These are phyloP conservation scores for Balaenoptera acutorostrata DNA, from an alignment of 2,113 vertebrate species.

Conservation along the genomic window DNA sequence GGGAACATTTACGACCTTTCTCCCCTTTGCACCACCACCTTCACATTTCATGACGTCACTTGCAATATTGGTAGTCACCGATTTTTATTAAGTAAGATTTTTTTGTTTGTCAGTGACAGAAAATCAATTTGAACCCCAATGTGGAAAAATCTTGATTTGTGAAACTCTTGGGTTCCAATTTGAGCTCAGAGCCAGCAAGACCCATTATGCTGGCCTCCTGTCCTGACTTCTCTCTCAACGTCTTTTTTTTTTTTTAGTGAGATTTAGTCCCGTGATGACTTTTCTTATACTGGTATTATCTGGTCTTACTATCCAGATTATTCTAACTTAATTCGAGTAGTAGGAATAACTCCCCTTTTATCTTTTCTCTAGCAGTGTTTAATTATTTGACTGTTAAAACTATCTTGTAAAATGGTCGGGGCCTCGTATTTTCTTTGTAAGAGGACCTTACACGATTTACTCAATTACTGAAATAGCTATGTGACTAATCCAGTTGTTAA, in stretches of 20 bases:
- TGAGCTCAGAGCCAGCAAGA: neutral
- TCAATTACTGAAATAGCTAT: neutral
- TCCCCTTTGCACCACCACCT: neutral
- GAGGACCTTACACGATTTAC: neutral
- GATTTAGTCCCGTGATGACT: neutral
- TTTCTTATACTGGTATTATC: neutral
- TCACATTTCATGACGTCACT: neutral
- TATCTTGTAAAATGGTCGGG: neutral
- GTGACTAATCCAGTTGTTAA: neutral
- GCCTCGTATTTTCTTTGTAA: neutral
- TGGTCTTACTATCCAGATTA: neutral
- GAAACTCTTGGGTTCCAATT: neutral
- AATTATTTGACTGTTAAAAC: neutral
- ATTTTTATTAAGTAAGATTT: neutral
- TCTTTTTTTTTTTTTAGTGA: neutral
- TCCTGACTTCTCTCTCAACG: neutral
- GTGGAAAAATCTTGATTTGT: neutral
- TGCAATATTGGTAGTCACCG: neutral
- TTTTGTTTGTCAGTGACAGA: neutral
- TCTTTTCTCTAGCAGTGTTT: neutral
- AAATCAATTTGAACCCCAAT: neutral
- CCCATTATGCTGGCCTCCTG: neutral
- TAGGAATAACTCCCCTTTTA: neutral
- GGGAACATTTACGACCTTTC: neutral
- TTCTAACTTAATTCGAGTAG: neutral